Conservation (phyloP, 2,113 vertebrate species). For the Cyphomyrus discorhynchus region DNA sequence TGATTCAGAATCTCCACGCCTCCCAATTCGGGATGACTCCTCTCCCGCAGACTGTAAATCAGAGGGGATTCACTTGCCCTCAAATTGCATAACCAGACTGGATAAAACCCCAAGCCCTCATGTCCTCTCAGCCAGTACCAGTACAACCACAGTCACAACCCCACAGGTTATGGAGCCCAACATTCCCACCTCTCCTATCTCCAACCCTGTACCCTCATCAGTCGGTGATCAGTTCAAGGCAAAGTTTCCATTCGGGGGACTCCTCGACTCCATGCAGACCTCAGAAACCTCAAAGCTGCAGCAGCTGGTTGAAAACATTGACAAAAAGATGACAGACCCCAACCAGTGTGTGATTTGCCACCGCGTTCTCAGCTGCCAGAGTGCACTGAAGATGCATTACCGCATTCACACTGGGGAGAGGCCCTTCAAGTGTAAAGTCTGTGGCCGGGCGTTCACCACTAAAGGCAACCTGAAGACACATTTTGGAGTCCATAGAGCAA, state of each 20-base stretch:
- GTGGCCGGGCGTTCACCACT: slow-evolving; percentile 92
- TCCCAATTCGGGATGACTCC: slow-evolving; percentile 41
- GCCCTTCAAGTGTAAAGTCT: slow-evolving; percentile 95
- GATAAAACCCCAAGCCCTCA: slow-evolving; percentile 50
- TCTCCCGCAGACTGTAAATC: slow-evolving; percentile 57
- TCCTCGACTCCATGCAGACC: slow-evolving; percentile 85
- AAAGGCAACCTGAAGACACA: slow-evolving; percentile 98
- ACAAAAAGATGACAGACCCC: slow-evolving; percentile 88
- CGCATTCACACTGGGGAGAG: slow-evolving; percentile 93
- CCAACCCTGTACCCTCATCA: slow-evolving; percentile 63
- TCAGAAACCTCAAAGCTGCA: slow-evolving; percentile 97
- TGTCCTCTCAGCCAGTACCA: slow-evolving; percentile 55
- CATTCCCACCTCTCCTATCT: slow-evolving; percentile 50
- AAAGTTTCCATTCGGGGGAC: slow-evolving; percentile 68
- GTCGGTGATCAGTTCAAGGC: slow-evolving; percentile 71
- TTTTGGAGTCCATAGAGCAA: slow-evolving; percentile 84
- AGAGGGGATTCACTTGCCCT: slow-evolving; percentile 63
- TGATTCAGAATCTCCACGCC: slow-evolving; percentile 62
- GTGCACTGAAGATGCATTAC: slow-evolving; percentile 96
- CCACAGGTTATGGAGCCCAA: slow-evolving; percentile 52
- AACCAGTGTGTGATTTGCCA: slow-evolving; percentile 93
- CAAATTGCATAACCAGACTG: slow-evolving; percentile 47
- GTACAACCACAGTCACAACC: slow-evolving; percentile 33
- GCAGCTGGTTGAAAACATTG: slow-evolving; percentile 95
- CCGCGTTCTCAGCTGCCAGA: slow-evolving; percentile 93